Conservation (phyloP, 2,888 invertebrate species). For the Campopleginae sp. region DNA sequence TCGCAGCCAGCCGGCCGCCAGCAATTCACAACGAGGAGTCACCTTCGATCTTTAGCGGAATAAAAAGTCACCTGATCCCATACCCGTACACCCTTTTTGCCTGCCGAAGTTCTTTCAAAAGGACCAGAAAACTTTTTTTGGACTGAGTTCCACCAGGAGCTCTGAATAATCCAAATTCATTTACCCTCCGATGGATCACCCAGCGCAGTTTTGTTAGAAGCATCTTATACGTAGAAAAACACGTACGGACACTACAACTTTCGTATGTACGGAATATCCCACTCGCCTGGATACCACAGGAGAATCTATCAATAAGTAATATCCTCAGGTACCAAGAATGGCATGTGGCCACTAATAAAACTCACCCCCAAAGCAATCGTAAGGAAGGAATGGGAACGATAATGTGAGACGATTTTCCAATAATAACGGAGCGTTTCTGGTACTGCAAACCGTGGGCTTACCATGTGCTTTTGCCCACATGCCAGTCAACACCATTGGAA, state of each 20-base stretch:
- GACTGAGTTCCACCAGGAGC: background rate
- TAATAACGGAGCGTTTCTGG: conserved; percentile 41
- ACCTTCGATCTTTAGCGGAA: conserved; percentile 49
- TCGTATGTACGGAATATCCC: background rate
- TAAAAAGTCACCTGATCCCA: conserved; percentile 44
- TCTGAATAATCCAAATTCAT: background rate
- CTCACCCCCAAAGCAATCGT: conserved; percentile 43
- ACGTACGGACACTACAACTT: background rate
- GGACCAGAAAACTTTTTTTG: background rate
- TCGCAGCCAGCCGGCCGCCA: conserved; percentile 59
- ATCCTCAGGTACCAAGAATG: conserved; percentile 31
- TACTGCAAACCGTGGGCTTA: conserved; percentile 14
- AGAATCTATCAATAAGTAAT: conserved; percentile 38
- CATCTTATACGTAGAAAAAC: background rate
- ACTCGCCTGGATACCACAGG: background rate
- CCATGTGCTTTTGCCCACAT: conserved; percentile 20
- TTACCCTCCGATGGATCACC: background rate
- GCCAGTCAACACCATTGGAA: conserved; percentile 16
- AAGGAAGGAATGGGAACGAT: conserved; percentile 60
- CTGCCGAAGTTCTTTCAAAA: background rate
- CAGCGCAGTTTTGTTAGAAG: background rate
- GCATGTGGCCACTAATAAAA: conserved; percentile 61
- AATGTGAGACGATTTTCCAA: conserved; percentile 51
- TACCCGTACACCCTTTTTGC: background rate
- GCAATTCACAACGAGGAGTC: conserved; percentile 47